phyloP scores from a whole-genome alignment of 2,888 invertebrate genomes.

The Drosophila robusta region DNA sequence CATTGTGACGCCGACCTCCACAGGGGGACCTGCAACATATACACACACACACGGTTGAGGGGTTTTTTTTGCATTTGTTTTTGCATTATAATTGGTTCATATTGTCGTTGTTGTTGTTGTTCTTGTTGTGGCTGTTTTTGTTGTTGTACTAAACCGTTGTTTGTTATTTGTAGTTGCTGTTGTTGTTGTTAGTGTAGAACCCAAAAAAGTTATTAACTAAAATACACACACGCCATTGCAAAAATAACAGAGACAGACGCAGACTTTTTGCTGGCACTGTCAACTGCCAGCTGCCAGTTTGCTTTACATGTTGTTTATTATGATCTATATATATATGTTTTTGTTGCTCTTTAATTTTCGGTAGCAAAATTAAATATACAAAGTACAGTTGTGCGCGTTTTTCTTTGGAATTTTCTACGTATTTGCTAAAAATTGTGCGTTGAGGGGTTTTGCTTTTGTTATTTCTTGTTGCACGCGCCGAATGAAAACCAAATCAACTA shows the following conservation, averaged over 20 bases:
- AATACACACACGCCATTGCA: slow-evolving; percentile 19
- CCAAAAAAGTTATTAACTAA: slow-evolving; percentile 33
- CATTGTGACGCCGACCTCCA: slow-evolving; percentile 99
- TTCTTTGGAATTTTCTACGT: slow-evolving; percentile 10
- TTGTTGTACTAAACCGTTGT: slow-evolving; percentile 18
- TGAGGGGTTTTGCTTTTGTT: slow-evolving; percentile 37
- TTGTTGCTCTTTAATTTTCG: slow-evolving; percentile 49
- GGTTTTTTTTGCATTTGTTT: slow-evolving; percentile 43
- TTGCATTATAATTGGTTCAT: slow-evolving; percentile 34
- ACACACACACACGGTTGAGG: slow-evolving; percentile 84
- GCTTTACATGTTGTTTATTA: background rate
- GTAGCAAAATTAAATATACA: slow-evolving; percentile 72
- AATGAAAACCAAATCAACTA: slow-evolving; percentile 85
- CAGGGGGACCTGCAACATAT: slow-evolving; percentile 95
- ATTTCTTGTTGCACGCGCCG: slow-evolving; percentile 74
- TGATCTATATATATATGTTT: background rate
- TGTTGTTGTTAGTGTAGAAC: slow-evolving; percentile 26
- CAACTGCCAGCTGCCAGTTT: background rate
- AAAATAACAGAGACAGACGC: background rate
- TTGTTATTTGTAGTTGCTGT: slow-evolving; percentile 12
- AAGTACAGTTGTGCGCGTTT: slow-evolving; percentile 53
- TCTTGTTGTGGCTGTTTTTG: slow-evolving; percentile 33
- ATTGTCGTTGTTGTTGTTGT: slow-evolving; percentile 36
- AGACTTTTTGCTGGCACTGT: slow-evolving; percentile 17
- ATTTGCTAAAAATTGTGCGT: slow-evolving; percentile 37